Evolutionary conservation across 2,888 invertebrate genomes (phyloP), one percentile per base, ranked within the genome.

Genomic region (Imbricaverruca yamaguchii): DNA sequence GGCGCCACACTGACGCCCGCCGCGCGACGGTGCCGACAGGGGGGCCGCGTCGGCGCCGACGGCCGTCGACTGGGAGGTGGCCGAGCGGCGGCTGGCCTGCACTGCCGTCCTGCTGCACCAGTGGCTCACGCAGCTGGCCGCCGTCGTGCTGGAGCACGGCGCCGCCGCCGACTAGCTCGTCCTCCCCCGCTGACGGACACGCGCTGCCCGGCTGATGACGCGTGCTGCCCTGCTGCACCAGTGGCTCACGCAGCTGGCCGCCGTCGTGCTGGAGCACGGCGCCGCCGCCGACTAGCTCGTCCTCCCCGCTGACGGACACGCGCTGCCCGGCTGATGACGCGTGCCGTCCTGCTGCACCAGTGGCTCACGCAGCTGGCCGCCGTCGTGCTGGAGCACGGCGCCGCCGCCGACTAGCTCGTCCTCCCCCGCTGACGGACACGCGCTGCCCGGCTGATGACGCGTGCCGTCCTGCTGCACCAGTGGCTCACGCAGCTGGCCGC

Each of bases 301-400:
- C n/a, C n/a, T n/a, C n/a, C n/a, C n/a, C n/a, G n/a, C n/a, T n/a
- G n/a, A n/a, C n/a, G n/a, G n/a, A n/a, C n/a, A n/a, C n/a, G n/a
- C n/a, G n/a, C n/a, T n/a, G n/a, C n/a, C n/a, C n/a, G n/a, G n/a
- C n/a, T n/a, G n/a, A n/a, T n/a, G n/a, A n/a, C n/a, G n/a, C n/a
- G n/a, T 85, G 96, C 97, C 2, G 93, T 98, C 12, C 89, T 98
- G 79, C 89, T 98, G 83, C 96, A 97, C 86, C 98, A 98, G 87
- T 97, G 98, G 93, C 90, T 97, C 0, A 96, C 97, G 87, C 97
- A 98, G 88, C 89, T 98, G 82, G 94, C 98, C 0, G 96, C 98
- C 21, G 90, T 98, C 82, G 93, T 96, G 83, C 95, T 97, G 87
- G 98, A 98, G 87, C 98, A 98, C 87, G 92, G 94, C 55, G 87